Base-by-base conservation (phyloP, 2,113 vertebrate genomes). In the Carassius gibelio region DNA sequence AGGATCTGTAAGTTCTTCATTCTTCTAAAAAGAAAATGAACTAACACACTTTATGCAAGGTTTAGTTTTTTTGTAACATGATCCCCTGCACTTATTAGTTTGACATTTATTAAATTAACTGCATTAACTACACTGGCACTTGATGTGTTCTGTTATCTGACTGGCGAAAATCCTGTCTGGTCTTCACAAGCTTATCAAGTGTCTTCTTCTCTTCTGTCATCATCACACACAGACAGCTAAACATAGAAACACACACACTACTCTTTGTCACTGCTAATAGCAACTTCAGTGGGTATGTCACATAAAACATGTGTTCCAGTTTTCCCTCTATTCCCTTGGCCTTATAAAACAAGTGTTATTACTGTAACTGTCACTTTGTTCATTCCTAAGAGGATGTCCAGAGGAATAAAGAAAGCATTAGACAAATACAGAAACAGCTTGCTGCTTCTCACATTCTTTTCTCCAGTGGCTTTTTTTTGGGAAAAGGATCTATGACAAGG, bases 391-490 rank as follows among this genome's bases (percentile, higher is more conserved):
- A 55, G 45, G 62, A 80, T 84, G 52, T 86, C 68, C 75, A 50
- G 68, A 59, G 52, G 3, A 72, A 68, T 14, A 84, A 69, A 38
- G 71, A 34, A 8, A 69, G 62, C 75, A 75, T 45, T 69, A 68
- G 30, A 59, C 36, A 66, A 48, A 72, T 52, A 75, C 17, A 68
- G 75, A n/a, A 55, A 61, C 19, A 82, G 85, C 86, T 88, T 87
- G 87, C 62, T 84, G 77, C 87, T 61, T 75, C 87, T 88, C 87
- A 83, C 88, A 87, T 90, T 89, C 85, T 86, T 88, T 26, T 9
- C 23, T 84, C 34, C 62, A 87, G 85, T 89, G 87, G 82, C 87
- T 84, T 84, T 88, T 88, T 84, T 82, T 84, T 89, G 61, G 84
- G 75, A 88, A 62, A 88, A 68, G 81, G 78, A 38, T 74, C 48